Base-by-base conservation (phyloP, 2,888 invertebrate genomes). In the Conistra vaccinii region DNA sequence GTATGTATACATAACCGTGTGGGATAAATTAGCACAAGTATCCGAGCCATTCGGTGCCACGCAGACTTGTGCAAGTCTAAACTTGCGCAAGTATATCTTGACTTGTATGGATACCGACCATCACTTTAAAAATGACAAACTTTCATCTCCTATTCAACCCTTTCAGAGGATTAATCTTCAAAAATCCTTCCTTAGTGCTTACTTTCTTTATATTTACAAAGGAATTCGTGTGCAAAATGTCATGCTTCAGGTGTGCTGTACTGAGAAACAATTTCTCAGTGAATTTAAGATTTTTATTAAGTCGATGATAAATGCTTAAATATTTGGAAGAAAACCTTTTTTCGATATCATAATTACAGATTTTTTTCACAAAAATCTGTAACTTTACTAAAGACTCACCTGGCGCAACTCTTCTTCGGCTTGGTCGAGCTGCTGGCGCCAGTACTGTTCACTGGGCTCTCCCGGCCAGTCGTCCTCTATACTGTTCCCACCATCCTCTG, bases 391-490 rank as follows among this genome's bases (percentile, higher is more conserved):
- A 32, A 29, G 10, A 65, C 76, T 86, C 68, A 87, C 97, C 94
- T 96, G 95, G 90, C 95, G 95, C 81, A 97, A 91, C 80, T 97
- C 95, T 75, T 93, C 91, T 84, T 97, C 97, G 26, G 97, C 97
- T 65, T 93, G 89, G 85, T 97, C 96, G 53, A 97, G 93, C 80
- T 96, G 94, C 68, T 93, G 90, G 57, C 94, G 94, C 95, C 97
- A 97, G 90, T 97, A 97, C 26, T 97, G 94, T 68, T 96, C 94
- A 84, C 95, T 97, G 51, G 97, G 97, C 84, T 97, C 96, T 86
- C 97, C 97, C 23, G 96, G 96, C 95, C 97, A 96, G 62, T 92
- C 92, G 53, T 95, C 95, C 57, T 93, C 94, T 88, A 95, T 78
- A 86, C 93, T 96, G 89, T 96, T 95, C 35, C 96, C 96, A 73